These are phyloP conservation scores for Cordylochernes scorpioides DNA, from an alignment of 2,888 invertebrate genomes.

Conservation along the genomic window DNA sequence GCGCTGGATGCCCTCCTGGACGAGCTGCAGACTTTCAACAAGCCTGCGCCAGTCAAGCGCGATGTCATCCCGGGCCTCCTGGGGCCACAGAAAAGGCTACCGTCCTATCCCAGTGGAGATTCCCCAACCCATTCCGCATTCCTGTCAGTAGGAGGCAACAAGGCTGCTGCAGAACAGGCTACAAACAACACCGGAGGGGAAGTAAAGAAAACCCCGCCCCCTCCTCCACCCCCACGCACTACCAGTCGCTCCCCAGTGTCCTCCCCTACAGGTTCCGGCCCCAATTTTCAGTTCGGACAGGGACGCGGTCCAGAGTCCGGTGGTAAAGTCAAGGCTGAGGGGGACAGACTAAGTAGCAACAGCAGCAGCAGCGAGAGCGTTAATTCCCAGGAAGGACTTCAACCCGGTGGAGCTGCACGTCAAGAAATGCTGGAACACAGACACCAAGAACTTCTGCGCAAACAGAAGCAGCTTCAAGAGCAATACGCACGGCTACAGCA, in stretches of 20 bases:
- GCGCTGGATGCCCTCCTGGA: constrained; percentile 90
- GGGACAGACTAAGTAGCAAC: constrained; percentile 30
- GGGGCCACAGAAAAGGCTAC: constrained; percentile 28
- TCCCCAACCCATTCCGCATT: constrained; percentile 15
- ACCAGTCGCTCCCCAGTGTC: constrained; percentile 62
- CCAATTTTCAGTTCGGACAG: too few relatives aligned
- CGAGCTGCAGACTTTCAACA: constrained; percentile 64
- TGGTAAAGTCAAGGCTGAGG: constrained; percentile 8
- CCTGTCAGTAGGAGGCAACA: constrained; percentile 10
- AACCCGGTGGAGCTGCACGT: constrained; percentile 16
- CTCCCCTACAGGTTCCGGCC: constrained; percentile 34
- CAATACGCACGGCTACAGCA: constrained; percentile 69
- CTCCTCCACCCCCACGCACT: constrained; percentile 73
- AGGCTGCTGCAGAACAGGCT: constrained; percentile 3
- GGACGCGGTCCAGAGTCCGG: constrained; percentile 1
- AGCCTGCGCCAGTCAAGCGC: constrained; percentile 26
- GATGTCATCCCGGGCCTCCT: constrained; percentile 8
- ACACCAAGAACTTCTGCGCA: constrained; percentile 59
- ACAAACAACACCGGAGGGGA: constrained; percentile 41
- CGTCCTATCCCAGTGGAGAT: constrained; percentile 59
- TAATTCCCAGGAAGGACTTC: constrained; percentile 38
- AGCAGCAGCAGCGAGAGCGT: constrained; percentile 48
- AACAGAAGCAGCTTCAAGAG: constrained; percentile 64
- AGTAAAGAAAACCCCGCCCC: constrained; percentile 42
- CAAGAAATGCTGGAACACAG: constrained; percentile 40